Evolutionary conservation across 1,140 invertebrate species (phyloP).

Genomic region (Pygmarrhopalites habei): DNA sequence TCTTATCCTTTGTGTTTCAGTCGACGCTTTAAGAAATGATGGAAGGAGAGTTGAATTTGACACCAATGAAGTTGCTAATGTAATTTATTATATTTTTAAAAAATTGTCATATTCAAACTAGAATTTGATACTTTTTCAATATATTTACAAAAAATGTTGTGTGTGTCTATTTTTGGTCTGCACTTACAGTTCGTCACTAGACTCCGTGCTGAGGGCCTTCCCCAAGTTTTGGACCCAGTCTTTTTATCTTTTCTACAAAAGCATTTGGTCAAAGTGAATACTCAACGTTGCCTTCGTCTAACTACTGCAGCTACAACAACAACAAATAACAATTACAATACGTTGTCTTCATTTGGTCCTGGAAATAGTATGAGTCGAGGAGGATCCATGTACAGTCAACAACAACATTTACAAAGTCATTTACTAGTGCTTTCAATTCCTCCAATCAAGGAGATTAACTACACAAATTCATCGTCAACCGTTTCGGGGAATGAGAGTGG

Average conservation of each 20-base stretch:
- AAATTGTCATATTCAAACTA: no score
- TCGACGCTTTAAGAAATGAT: slow-evolving; percentile 32
- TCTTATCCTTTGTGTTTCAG: no score
- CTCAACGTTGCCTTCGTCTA: slow-evolving; percentile 28
- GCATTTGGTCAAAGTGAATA: slow-evolving; percentile 36
- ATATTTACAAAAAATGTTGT: no score
- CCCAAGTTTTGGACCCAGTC: slow-evolving; percentile 25
- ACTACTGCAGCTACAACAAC: slow-evolving; percentile 4
- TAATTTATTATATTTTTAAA: no score
- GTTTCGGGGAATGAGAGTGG: no score
- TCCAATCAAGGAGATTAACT: slow-evolving; percentile 29
- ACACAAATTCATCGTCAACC: slow-evolving; percentile 1
- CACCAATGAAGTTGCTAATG: slow-evolving; percentile 34
- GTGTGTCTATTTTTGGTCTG: no score
- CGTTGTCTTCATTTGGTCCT: background rate
- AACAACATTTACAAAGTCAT: slow-evolving; percentile 29
- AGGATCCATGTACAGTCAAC: no score
- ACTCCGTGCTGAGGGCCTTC: slow-evolving; percentile 35
- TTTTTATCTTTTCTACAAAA: slow-evolving; percentile 30
- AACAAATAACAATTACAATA: background rate
- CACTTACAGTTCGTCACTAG: slow-evolving; percentile 38
- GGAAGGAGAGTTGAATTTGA: slow-evolving; percentile 22
- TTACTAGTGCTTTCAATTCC: slow-evolving; percentile 27
- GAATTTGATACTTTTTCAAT: no score
- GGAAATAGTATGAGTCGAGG: background rate